Evolutionary conservation across 2,888 invertebrate genomes (phyloP).

Genomic region (Tetragonisca angustula): DNA sequence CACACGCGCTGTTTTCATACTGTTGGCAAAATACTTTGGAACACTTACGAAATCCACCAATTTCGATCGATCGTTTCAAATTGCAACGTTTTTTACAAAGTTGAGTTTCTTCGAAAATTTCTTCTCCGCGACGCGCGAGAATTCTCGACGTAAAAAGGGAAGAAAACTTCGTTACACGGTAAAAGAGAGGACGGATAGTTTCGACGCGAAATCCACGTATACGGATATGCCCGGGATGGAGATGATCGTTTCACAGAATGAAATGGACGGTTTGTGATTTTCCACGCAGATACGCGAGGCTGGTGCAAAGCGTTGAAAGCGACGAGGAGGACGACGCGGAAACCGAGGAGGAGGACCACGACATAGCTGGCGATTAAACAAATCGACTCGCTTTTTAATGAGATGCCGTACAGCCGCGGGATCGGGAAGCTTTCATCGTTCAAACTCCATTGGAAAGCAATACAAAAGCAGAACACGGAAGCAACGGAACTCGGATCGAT

Average conservation of each 20-base stretch:
- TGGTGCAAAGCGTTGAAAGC: slow-evolving; percentile 78
- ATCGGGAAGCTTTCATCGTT: slow-evolving; percentile 34
- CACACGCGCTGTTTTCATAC: too few relatives aligned
- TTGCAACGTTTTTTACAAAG: too few relatives aligned
- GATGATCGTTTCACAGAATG: neutral
- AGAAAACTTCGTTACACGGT: neutral
- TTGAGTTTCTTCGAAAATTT: too few relatives aligned
- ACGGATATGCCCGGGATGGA: neutral
- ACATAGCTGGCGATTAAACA: slow-evolving; percentile 49
- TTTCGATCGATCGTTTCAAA: too few relatives aligned
- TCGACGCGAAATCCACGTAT: neutral
- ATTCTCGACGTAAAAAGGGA: too few relatives aligned
- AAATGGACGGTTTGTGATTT: slow-evolving; percentile 30
- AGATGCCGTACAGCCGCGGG: slow-evolving; percentile 16
- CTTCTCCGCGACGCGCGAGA: too few relatives aligned
- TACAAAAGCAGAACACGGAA: neutral
- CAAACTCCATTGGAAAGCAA: neutral
- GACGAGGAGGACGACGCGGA: slow-evolving; percentile 68
- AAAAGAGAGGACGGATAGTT: neutral
- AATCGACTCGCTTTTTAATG: slow-evolving; percentile 49
- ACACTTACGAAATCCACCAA: too few relatives aligned
- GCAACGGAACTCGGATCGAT: slow-evolving; percentile 3
- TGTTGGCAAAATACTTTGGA: too few relatives aligned
- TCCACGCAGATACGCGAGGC: slow-evolving; percentile 78
- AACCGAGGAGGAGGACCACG: slow-evolving; percentile 53